phyloP scores from a whole-genome alignment of 2,888 invertebrate genomes.

The Sceliomorpha sp. region DNA sequence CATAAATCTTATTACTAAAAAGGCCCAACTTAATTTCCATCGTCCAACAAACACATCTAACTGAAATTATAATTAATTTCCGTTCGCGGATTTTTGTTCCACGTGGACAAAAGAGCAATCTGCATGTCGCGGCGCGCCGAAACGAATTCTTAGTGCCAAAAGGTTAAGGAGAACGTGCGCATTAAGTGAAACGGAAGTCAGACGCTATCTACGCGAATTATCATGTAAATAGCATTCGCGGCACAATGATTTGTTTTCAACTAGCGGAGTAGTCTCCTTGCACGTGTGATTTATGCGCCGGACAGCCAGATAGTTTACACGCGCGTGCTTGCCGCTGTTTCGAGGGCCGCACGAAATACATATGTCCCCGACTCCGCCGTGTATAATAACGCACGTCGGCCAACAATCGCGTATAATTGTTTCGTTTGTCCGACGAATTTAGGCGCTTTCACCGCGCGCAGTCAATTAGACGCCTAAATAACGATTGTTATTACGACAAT shows the following conservation, averaged over 20 bases:
- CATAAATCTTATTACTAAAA: too few species aligned
- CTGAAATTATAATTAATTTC: too few species aligned
- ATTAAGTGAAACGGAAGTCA: constrained; percentile 33
- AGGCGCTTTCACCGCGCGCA: constrained; percentile 4
- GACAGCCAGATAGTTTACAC: constrained; percentile 28
- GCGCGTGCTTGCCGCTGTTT: constrained; percentile 22
- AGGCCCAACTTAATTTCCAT: too few species aligned
- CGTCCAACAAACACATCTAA: too few species aligned
- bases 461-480: constrained; percentile 11
- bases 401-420: constrained; percentile 8
- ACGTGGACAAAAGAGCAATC: not conserved
- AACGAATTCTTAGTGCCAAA: constrained; percentile 24
- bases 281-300: constrained; percentile 62
- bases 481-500: too few species aligned
- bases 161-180: constrained; percentile 26
- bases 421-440: constrained; percentile 2
- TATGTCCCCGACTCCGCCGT: constrained; percentile 17
- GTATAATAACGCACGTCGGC: constrained; percentile 6
- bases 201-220: constrained; percentile 41
- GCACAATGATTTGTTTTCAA: constrained; percentile 53
- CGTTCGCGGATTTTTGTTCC: too few species aligned
- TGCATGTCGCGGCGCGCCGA: not conserved
- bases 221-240: constrained; percentile 56
- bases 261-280: constrained; percentile 57
- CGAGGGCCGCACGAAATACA: constrained; percentile 26